These are phyloP conservation scores for Halictus ligatus DNA, from an alignment of 2,888 invertebrate species.

Conservation along the genomic window DNA sequence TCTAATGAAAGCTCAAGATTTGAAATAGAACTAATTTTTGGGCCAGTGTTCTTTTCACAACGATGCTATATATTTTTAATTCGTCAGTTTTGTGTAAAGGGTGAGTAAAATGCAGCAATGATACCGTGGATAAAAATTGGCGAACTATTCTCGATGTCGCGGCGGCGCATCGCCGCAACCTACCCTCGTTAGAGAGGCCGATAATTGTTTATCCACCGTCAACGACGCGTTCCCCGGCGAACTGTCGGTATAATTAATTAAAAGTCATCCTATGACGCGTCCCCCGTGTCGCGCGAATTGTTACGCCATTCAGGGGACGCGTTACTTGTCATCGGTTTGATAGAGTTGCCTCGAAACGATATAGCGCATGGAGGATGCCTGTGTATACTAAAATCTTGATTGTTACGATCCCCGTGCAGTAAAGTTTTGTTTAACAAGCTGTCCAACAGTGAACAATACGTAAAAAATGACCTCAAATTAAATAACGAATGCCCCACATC, in stretches of 20 bases:
- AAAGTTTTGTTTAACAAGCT: not conserved
- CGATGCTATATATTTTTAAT: too few species aligned
- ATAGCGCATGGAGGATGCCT: not conserved
- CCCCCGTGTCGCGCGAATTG: slow-evolving; percentile 27
- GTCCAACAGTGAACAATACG: not conserved
- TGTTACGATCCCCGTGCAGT: not conserved
- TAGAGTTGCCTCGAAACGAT: not conserved
- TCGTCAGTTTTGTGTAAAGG: not conserved
- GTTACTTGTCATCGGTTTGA: slow-evolving; percentile 8
- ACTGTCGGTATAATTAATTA: slow-evolving; percentile 59
- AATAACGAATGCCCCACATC: not conserved
- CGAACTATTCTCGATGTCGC: slow-evolving; percentile 16
- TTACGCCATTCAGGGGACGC: slow-evolving; percentile 40
- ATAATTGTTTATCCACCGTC: slow-evolving; percentile 61
- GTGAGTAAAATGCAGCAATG: not conserved
- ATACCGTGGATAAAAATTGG: slow-evolving; percentile 17
- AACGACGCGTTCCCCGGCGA: slow-evolving; percentile 20
- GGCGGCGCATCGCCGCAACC: slow-evolving; percentile 3
- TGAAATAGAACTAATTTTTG: too few species aligned
- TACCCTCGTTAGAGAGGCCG: slow-evolving; percentile 47
- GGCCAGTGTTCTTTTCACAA: too few species aligned
- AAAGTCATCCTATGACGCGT: slow-evolving; percentile 43
- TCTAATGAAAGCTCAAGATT: too few species aligned
- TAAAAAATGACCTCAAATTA: not conserved
- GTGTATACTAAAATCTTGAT: not conserved